Conservation (phyloP, 2,113 vertebrate species). For the Oreocharis arfaki region DNA sequence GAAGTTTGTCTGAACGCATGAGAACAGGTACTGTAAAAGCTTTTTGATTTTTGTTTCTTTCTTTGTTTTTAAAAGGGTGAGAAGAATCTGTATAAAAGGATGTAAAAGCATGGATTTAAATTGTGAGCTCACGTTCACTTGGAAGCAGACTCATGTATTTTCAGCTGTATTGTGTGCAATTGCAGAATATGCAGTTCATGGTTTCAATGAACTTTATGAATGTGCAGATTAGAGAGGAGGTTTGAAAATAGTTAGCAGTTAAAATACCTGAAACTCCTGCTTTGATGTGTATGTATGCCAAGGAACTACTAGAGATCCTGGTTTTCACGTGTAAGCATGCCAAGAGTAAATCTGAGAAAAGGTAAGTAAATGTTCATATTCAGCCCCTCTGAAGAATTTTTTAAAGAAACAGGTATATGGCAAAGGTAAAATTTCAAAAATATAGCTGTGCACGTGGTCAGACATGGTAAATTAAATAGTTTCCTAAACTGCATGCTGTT, state of each 20-base stretch:
- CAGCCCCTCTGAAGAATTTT: background rate
- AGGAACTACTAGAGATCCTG: background rate
- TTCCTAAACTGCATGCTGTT: background rate
- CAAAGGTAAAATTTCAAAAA: background rate
- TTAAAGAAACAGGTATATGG: background rate
- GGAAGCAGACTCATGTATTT: background rate
- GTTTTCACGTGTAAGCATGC: background rate
- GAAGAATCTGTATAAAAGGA: background rate
- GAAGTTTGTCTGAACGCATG: slow-evolving; percentile 76
- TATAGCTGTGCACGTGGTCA: background rate
- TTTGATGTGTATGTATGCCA: background rate
- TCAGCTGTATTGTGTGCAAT: background rate
- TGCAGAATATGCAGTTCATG: background rate
- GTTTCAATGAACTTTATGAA: background rate
- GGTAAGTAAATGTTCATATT: background rate
- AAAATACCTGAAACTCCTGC: background rate
- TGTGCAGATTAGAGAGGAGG: background rate
- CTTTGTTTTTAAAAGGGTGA: background rate
- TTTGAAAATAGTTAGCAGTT: background rate
- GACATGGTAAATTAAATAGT: background rate
- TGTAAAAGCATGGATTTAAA: background rate
- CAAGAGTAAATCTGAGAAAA: background rate
- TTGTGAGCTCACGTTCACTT: background rate
- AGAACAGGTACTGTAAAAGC: slow-evolving; percentile 71
- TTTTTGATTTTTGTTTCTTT: background rate